Evolutionary conservation across 2,113 vertebrate genomes (phyloP).

Genomic region (Hippocampus abdominalis): DNA sequence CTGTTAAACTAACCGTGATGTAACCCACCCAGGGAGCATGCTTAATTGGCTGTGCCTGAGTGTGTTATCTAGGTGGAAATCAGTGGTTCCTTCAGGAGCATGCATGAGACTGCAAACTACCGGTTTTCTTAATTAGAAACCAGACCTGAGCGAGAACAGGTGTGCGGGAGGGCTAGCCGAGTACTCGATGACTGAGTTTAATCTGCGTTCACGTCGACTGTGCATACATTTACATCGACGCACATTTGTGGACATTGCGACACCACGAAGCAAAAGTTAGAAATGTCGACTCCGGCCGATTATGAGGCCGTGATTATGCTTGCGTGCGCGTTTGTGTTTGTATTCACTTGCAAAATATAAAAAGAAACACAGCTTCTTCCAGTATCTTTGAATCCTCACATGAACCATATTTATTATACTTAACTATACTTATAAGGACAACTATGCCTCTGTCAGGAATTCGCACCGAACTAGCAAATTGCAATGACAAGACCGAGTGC

Average conservation of each 20-base stretch:
- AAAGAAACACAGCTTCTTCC: conserved; percentile 10
- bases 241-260: conserved; percentile 1
- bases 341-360: conserved; percentile 27
- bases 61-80: conserved; percentile 56
- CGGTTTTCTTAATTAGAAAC: conserved; percentile 60
- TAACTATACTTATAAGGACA: conserved; percentile 29
- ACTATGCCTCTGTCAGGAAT: conserved; percentile 44
- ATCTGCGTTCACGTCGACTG: conserved; percentile 15
- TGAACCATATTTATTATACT: conserved; percentile 16
- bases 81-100: conserved; percentile 58
- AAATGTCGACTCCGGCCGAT: conserved; percentile 14
- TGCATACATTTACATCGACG: not conserved
- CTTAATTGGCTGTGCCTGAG: conserved; percentile 22
- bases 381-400: conserved; percentile 22
- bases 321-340: conserved; percentile 16
- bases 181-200: conserved; percentile 12
- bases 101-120: conserved; percentile 44
- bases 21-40: conserved; percentile 47
- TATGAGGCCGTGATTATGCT: conserved; percentile 34
- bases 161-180: conserved; percentile 31
- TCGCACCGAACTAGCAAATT: conserved; percentile 35
- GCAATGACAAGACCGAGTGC: conserved; percentile 40
- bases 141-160: conserved; percentile 49
- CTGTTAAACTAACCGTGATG: conserved; percentile 57
- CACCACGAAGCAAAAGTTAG: not conserved